A percentile compares a stretch with the other conserved stretches of the same genome.
These are phyloP conservation scores for Dicranocentrus wangi DNA, from an alignment of 2,888 invertebrate species.

Conservation along the genomic window DNA sequence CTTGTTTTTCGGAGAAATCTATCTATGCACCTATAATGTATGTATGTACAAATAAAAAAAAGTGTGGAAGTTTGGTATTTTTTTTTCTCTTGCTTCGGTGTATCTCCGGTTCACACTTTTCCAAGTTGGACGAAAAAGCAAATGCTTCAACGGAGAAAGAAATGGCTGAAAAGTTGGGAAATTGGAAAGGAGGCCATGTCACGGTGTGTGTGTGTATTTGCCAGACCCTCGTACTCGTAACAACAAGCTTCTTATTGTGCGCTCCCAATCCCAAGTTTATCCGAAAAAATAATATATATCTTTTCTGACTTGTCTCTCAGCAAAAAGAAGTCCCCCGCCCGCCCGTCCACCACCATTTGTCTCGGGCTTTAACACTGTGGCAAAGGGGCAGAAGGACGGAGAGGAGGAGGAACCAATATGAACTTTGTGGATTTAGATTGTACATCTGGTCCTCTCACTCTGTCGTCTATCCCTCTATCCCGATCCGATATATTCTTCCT, in stretches of 20 bases:
- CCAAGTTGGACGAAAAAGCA: background rate
- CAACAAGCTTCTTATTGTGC: constrained; percentile 9
- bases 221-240: background rate
- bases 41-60: background rate
- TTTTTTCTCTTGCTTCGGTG: no score
- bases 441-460: constrained; percentile 53
- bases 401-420: constrained; percentile 36
- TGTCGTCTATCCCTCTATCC: no score
- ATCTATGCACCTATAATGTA: background rate
- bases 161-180: no score
- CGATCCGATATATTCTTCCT: background rate
- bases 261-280: background rate
- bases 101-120: no score
- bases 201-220: constrained; percentile 24
- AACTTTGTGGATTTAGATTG: constrained; percentile 60
- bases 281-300: constrained; percentile 55
- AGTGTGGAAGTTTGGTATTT: no score
- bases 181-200: constrained; percentile 61
- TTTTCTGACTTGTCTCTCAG: constrained; percentile 39
- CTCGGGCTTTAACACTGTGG: background rate
- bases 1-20: background rate
- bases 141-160: background rate
- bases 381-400: constrained; percentile 6
- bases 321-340: constrained; percentile 9
- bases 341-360: constrained; percentile 20